A percentile compares a stretch with the other conserved stretches of the same genome.
Conservation (phyloP, 2,888 invertebrate species). For the Rhabditoides inermis region DNA sequence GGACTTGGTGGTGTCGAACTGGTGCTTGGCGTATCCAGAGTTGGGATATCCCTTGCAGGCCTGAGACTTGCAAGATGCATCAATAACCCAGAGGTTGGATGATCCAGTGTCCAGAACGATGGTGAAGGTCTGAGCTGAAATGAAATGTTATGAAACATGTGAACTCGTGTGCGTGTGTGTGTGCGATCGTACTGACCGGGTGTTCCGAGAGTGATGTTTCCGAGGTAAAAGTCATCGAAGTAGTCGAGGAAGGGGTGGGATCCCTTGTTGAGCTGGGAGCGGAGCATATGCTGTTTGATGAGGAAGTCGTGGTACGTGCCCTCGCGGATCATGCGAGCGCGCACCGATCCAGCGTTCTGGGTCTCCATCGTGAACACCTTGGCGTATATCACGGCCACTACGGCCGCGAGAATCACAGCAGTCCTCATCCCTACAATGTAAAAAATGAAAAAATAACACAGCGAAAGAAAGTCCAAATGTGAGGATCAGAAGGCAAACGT, state of each 20-base stretch:
- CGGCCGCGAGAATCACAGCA: conserved; percentile 23
- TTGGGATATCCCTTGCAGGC: conserved; percentile 34
- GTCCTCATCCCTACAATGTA: conserved; percentile 36
- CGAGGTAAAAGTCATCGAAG: conserved; percentile 46
- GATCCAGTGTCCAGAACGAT: conserved; percentile 42
- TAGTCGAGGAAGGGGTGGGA: conserved; percentile 40
- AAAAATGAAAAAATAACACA: too few relatives aligned
- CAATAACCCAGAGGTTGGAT: conserved; percentile 45
- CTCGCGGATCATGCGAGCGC: conserved; percentile 23
- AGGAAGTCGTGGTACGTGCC: conserved; percentile 14
- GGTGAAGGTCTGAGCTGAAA: conserved; percentile 31
- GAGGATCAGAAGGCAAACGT: too few relatives aligned
- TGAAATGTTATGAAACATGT: too few relatives aligned
- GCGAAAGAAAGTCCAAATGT: too few relatives aligned
- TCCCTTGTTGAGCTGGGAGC: conserved; percentile 19
- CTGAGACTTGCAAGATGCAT: conserved; percentile 29
- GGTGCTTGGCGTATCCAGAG: conserved; percentile 34
- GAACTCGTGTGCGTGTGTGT: too few relatives aligned
- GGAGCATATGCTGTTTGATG: conserved; percentile 9
- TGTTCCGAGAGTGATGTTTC: conserved; percentile 44
- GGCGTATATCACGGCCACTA: conserved; percentile 25
- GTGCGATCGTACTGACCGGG: too few relatives aligned
- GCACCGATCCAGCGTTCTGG: conserved; percentile 17
- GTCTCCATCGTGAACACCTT: conserved; percentile 20
- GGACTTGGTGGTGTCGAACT: conserved; percentile 40